Evolutionary conservation across 2,888 invertebrate species (phyloP), one percentile per base, ranked within the genome.

Genomic region (Amphipoea lucens): DNA sequence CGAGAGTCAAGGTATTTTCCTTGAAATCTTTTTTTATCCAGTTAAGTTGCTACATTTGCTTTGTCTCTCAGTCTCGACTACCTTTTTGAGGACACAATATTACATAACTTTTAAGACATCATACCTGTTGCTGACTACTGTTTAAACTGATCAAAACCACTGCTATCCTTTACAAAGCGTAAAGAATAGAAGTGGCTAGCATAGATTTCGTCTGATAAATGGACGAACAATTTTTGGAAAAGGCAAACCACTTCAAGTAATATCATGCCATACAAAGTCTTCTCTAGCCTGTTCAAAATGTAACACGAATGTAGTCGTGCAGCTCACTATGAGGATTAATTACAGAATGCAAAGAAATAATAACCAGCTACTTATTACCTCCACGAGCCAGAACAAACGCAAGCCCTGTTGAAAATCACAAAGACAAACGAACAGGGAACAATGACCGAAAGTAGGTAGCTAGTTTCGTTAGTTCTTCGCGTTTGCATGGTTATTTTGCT

Each of bases 341-440:
- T 81, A 85, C 74, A 84, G 83, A 84, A 82, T 81, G 78, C 84
- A 88, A 88, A 87, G 76, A 75, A 68, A 81, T 84, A 87, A 86
- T 76, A 83, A 83, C 87, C 84, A 80, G 77, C 88, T 85, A 89
- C 86, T 84, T 83, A 86, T 81, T 85, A 86, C 76, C 79, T 80
- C 79, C 80, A 85, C 76, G 80, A 78, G 69, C 29, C 45, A 84
- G 86, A 87, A 91, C 89, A 90, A 92, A 92, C 91, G 88, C 88
- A 86, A 89, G 86, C 83, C 88, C 88, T 87, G 87, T 89, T 91
- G 89, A 92, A 92, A 92, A 91, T 91, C 90, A 93, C 90, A 92
- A 93, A 91, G 90, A 91, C 90, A 91, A 92, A 90, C 90, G 84
- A 86, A 88, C 83, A 79, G 85, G 88, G 90, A 92, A 92, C 94